Evolutionary conservation across 2,888 invertebrate genomes (phyloP), one percentile per base, ranked within the genome.

Genomic region (Lysandra coridon): DNA sequence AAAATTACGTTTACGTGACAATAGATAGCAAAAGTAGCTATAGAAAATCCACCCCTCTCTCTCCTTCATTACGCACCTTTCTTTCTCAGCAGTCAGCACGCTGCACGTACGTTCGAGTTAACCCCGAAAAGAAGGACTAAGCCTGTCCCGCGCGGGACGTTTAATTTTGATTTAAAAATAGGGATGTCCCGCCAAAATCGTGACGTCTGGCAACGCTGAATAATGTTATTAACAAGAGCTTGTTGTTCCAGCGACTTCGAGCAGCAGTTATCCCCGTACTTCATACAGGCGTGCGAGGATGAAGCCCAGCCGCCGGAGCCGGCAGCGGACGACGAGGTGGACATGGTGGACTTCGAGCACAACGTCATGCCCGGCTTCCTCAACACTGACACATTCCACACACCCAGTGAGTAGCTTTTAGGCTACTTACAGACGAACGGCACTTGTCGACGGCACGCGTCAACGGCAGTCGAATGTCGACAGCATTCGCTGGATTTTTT

Each of bases 231-330:
- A 64, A 7, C 30, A 30, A 4, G 1, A 64, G 1, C 1, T 37
- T 5, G 53, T 82, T 80, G 76, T 83, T 82, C 4, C 86, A 94
- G 94, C 80, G 93, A 95, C 85, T 93, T 94, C 87, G 96, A 96
- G 83, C 96, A 96, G 82, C 95, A 96, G 83, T 87, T 96, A 53
- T 96, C 96, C 4, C 96, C 96, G 10, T 91, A 93, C 87, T 90
- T 94, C 78, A 94, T 94, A 79, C 94, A 93, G 81, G 93, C 92
- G 0, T 91, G 91, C 83, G 91, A 93, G 82, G 93, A 92, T 62
- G 92, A 92, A 76, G 83, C 87, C 0, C 82, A 87, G 0, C 81
- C 84, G 0, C 82, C 89, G 78, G 90, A 88, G 80, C 89, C 91
- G 33, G 37, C 69, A 1, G 69, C 90, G 14, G 87, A 87, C 84